Evolutionary conservation across 2,888 invertebrate genomes (phyloP).

Genomic region (Schizotus pectinicornis): DNA sequence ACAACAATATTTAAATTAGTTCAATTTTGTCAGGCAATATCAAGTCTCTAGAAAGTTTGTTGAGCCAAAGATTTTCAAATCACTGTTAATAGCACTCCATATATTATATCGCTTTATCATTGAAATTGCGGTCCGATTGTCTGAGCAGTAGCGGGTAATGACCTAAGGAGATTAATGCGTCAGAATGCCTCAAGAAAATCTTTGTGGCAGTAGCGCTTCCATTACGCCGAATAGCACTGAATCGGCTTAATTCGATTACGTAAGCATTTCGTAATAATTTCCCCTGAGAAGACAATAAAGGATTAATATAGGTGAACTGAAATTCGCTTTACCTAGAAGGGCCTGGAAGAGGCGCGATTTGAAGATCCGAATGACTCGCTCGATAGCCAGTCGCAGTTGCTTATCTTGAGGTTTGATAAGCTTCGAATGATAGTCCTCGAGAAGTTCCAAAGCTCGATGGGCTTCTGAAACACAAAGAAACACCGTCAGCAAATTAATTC

Average conservation of each 20-base stretch:
- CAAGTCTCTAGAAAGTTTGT: too few species aligned
- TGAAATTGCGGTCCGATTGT: too few species aligned
- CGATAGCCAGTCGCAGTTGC: conserved; percentile 93
- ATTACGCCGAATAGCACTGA: conserved; percentile 5
- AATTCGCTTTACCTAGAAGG: conserved; percentile 81
- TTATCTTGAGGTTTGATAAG: conserved; percentile 93
- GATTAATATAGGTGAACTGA: conserved; percentile 4
- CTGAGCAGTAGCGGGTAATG: too few species aligned
- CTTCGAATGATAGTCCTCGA: conserved; percentile 98
- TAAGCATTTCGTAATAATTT: conserved; percentile 15
- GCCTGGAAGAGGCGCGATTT: conserved; percentile 98
- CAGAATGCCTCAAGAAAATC: conserved; percentile 1
- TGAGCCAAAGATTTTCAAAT: too few species aligned
- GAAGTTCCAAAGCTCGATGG: conserved; percentile 95
- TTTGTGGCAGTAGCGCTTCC: background rate
- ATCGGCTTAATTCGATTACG: conserved; percentile 13
- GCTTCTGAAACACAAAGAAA: conserved; percentile 76
- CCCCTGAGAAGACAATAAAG: conserved; percentile 13
- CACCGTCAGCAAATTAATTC: background rate
- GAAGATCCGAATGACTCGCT: conserved; percentile 97
- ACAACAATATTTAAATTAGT: too few species aligned
- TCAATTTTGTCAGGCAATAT: too few species aligned
- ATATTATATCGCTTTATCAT: too few species aligned
- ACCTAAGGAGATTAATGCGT: background rate
- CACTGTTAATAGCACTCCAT: too few species aligned